Conservation (phyloP, 2,888 invertebrate species). For the Fissipunctia ypsillon region DNA sequence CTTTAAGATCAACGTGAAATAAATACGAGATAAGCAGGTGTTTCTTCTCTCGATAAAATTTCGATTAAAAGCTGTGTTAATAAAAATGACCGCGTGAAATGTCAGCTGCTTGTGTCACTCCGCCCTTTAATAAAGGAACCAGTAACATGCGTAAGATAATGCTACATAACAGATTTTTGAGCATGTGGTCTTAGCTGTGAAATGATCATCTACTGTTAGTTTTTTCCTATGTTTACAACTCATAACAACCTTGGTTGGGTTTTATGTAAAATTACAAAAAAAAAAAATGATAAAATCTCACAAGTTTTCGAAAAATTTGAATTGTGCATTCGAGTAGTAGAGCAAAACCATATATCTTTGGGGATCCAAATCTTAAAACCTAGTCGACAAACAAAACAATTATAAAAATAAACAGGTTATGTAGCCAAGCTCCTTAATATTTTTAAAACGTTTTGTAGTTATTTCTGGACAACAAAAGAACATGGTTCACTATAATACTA, state of each 20-base stretch:
- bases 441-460: too few species aligned
- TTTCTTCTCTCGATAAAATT: slow-evolving; percentile 27
- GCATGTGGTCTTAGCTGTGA: background rate
- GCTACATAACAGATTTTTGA: background rate
- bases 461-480: background rate
- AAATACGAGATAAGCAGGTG: slow-evolving; percentile 27
- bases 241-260: background rate
- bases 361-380: too few species aligned
- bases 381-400: too few species aligned
- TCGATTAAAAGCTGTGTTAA: slow-evolving; percentile 11
- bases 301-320: background rate
- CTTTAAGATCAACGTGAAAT: slow-evolving; percentile 28
- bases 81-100: slow-evolving; percentile 19
- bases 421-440: too few species aligned
- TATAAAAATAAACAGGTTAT: too few species aligned
- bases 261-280: background rate
- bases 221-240: too few species aligned
- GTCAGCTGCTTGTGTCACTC: slow-evolving; percentile 24
- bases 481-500: slow-evolving; percentile 22
- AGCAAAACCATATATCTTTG: too few species aligned
- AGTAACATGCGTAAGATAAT: slow-evolving; percentile 3
- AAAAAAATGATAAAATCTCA: background rate
- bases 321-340: background rate
- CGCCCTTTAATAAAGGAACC: slow-evolving; percentile 1
- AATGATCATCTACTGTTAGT: background rate